Conservation (phyloP, 2,113 vertebrate species). For the Tor tambroides region DNA sequence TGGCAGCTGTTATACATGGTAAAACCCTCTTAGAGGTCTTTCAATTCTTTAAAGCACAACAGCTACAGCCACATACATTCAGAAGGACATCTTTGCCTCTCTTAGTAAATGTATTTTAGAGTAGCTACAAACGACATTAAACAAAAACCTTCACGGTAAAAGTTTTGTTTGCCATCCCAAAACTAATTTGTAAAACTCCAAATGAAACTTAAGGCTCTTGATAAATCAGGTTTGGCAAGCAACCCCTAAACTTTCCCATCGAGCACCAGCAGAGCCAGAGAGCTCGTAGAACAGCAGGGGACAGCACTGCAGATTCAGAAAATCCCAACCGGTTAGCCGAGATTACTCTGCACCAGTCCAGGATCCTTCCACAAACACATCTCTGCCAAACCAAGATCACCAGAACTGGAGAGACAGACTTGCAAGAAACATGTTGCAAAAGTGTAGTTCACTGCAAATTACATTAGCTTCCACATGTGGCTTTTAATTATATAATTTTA, state of each 20-base stretch:
- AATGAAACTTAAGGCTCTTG: not conserved
- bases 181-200: not conserved
- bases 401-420: not conserved
- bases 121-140: not conserved
- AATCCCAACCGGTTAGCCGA: not conserved
- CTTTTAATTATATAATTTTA: not conserved
- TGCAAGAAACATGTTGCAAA: not conserved
- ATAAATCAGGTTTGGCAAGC: not conserved
- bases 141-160: not conserved
- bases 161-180: not conserved
- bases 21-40: too few species aligned
- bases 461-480: not conserved
- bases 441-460: not conserved
- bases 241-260: not conserved
- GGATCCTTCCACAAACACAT: not conserved
- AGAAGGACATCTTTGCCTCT: too few species aligned
- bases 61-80: too few species aligned
- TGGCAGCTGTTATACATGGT: too few species aligned
- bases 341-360: not conserved
- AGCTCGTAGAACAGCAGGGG: not conserved
- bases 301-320: not conserved
- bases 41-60: too few species aligned
- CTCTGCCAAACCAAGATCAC: not conserved
- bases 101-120: too few species aligned
- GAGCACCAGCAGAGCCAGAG: not conserved